Evolutionary conservation across 2,888 invertebrate species (phyloP), one percentile per base, ranked within the genome.

Genomic region (Epicampocera succincta): DNA sequence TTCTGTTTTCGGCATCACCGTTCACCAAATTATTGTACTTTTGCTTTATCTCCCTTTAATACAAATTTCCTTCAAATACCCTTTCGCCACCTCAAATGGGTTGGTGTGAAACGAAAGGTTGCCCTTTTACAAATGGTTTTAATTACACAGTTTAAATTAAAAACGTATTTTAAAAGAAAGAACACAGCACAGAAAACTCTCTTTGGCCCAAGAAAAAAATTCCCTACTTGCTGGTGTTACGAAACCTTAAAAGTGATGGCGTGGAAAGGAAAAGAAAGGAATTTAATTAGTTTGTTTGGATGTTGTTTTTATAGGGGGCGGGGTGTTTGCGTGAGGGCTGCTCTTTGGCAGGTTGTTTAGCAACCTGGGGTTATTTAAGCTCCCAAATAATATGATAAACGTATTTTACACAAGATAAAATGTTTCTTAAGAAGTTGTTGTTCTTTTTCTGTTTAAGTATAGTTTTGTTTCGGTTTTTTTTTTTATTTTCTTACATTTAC

Each of bases 401-500:
- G 60, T 66, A 66, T 79, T 79, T 79, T 66, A 79, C 78, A 78
- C 78, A 66, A 60, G 72, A 79, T 66, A 72, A 72, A 78, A 78
- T 61, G 52, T 29, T 66, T 66, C 52, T 78, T 66, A 66, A 66
- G 58, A 60, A 68, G 72, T 76, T 80, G 33, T 33, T 33, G 33
- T 33, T 66, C 17, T 9, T 68, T 74, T 56, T 58, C 48, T 33
- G 12, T 48, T 78, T 63, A 29, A 52, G 25, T 75, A 42, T 66
- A 58, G 40, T 72, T 15, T 58, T 33, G 58, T 58, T 58, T 78
- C 66, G 56, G 21, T 65, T 73, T 76, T 54, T 77, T 88, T 84
- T 84, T 85, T 86, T 84, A 83, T 87, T 85, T 85, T 86, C 87
- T 89, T 90, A 90, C 87, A 89, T 89, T 88, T 90, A 90, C 88